Evolutionary conservation across 2,888 invertebrate species (phyloP).

Genomic region (Teleogryllus oceanicus): DNA sequence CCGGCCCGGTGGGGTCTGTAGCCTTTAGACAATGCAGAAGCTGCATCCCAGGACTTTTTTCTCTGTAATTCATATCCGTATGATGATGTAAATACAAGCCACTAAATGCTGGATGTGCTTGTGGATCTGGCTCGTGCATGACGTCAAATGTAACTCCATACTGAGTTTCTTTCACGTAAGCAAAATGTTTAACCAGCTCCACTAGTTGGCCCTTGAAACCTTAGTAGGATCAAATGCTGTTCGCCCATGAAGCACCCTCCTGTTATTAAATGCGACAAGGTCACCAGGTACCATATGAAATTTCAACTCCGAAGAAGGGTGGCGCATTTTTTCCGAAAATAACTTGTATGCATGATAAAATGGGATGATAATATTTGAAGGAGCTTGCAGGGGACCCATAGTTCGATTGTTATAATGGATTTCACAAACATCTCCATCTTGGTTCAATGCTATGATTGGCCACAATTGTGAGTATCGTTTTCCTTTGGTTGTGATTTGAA

Average conservation of each 20-base stretch:
- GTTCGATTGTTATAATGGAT: constrained; percentile 46
- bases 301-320: constrained; percentile 40
- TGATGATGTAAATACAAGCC: constrained; percentile 43
- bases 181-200: constrained; percentile 43
- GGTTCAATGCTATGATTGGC: constrained; percentile 43
- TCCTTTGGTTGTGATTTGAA: constrained; percentile 40
- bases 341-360: constrained; percentile 45
- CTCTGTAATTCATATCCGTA: constrained; percentile 45
- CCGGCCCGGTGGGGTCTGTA: too few relatives aligned
- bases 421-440: constrained; percentile 43
- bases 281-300: constrained; percentile 46
- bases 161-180: constrained; percentile 44
- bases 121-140: constrained; percentile 43
- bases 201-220: constrained; percentile 41
- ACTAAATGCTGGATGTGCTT: constrained; percentile 43
- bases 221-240: constrained; percentile 43
- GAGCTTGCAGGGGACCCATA: constrained; percentile 45
- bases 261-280: constrained; percentile 45
- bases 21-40: constrained; percentile 44
- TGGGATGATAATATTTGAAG: constrained; percentile 43
- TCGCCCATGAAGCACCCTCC: constrained; percentile 44
- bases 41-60: constrained; percentile 45
- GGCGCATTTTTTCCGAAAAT: constrained; percentile 42
- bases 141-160: constrained; percentile 45
- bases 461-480: constrained; percentile 43